Conservation (phyloP, 30 jellyfish, hydroid and myxozoan species). For the Catostylus mosaicus region DNA sequence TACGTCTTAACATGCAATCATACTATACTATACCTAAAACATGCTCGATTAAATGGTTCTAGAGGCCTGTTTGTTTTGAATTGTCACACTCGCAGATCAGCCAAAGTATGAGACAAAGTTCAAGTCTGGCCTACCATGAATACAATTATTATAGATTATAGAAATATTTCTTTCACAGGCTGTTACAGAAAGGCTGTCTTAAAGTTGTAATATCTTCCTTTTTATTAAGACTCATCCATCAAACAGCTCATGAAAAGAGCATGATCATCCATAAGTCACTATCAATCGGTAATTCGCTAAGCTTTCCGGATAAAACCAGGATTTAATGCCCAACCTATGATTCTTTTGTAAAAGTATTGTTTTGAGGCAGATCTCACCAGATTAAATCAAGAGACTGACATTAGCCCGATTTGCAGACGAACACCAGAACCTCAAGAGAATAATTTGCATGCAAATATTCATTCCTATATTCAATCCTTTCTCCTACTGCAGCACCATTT, state of each 20-base stretch:
- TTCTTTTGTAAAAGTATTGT: constrained; percentile 35
- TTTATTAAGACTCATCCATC: constrained; percentile 12
- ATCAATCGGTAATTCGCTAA: constrained; percentile 45
- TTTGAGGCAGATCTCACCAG: constrained; percentile 21
- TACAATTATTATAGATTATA: not conserved
- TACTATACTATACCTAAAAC: no score
- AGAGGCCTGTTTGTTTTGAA: no score
- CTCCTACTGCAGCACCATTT: no score
- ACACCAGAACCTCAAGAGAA: constrained; percentile 18
- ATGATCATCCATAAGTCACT: constrained; percentile 36
- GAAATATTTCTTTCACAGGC: not conserved
- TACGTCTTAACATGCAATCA: no score
- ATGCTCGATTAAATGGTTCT: no score
- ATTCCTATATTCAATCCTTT: no score
- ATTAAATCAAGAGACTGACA: constrained; percentile 16
- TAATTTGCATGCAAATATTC: constrained; percentile 2
- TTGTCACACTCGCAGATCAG: no score
- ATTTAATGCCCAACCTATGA: constrained; percentile 66
- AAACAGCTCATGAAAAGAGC: not conserved
- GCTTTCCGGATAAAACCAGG: constrained; percentile 61
- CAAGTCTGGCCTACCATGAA: not conserved
- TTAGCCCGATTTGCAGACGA: constrained; percentile 32
- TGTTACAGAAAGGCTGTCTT: not conserved
- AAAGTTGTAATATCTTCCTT: not conserved
- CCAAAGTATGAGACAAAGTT: not conserved